Percentiles rank a stretch among this genome's conserved stretches.
phyloP scores from a whole-genome alignment of 2,888 invertebrate species.

The Drosophila setosimentum region DNA sequence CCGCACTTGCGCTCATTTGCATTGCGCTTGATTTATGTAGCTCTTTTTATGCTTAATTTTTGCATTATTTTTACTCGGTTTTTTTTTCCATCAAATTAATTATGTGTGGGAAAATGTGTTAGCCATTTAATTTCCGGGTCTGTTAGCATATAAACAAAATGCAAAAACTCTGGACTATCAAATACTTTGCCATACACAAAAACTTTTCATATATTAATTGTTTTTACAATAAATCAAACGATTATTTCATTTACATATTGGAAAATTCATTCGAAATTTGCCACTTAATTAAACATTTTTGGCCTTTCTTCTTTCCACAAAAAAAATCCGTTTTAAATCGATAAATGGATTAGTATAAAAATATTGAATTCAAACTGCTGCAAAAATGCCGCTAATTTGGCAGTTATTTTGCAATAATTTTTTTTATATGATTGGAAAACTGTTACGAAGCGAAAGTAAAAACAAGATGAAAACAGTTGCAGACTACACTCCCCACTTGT shows the following conservation, averaged over 20 bases:
- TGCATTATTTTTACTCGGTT: conserved; percentile 27
- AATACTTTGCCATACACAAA: not conserved
- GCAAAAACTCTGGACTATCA: not conserved
- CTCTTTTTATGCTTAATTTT: conserved; percentile 49
- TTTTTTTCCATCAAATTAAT: conserved; percentile 62
- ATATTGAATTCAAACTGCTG: not conserved
- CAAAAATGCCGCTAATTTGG: conserved; percentile 56
- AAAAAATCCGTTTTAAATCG: not conserved
- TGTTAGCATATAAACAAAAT: conserved; percentile 38
- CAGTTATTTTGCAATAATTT: conserved; percentile 68
- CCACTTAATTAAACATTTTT: not conserved
- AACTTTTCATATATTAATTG: conserved; percentile 2
- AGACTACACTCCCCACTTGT: conserved; percentile 41
- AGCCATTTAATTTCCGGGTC: conserved; percentile 72
- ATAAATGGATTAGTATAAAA: not conserved
- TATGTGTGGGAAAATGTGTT: conserved; percentile 78
- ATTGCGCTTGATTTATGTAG: conserved; percentile 58
- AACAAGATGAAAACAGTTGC: conserved; percentile 41
- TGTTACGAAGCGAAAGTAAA: conserved; percentile 65
- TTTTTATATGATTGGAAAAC: conserved; percentile 58
- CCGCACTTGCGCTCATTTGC: conserved; percentile 80
- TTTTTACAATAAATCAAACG: conserved; percentile 28
- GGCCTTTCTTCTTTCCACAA: not conserved
- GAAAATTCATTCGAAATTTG: not conserved
- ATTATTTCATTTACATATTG: conserved; percentile 52